Evolutionary conservation across 2,888 invertebrate genomes (phyloP), one percentile per base, ranked within the genome.

Genomic region (Allygus modestus): DNA sequence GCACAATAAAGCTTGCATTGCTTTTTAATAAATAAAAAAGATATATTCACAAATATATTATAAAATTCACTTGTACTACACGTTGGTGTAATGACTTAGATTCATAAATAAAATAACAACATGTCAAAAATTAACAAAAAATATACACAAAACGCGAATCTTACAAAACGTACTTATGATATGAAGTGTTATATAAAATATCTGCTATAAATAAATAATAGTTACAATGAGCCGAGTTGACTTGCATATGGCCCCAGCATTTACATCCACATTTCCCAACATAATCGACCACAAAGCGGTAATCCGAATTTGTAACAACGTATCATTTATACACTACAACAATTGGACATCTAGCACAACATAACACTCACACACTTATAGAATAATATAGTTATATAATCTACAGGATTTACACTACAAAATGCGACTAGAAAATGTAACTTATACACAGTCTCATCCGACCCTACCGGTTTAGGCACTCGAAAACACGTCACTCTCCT

Each of bases 381-480:
- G 71, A 82, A 69, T 82, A 69, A 82, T 69, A 82, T 69, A 82
- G 82, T 69, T 46, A 41, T 73, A 73, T 20, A 77, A 77, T 77
- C 77, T 77, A 77, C 77, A 77, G 77, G 77, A 82, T 82, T 69
- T 82, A 77, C 82, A 69, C 82, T 82, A 77, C 77, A 77, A 77
- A 77, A 77, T 77, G 77, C 41, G 82, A 82, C 82, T 82, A 82
- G 82, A 82, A 82, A 82, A 82, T 65, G 69, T 82, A 69, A 69
- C 17, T 77, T 73, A 73, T 81, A 23, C 41, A 69, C 41, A 69
- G 69, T 69, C 69, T 81, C 41, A 37, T 61, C 82, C 71, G 61
- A 65, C 82, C 41, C 82, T 82, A 82, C 82, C 82, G 61, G 41
- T 82, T 82, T 33, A 82, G 82, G 82, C 82, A 82, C 82, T 82